A percentile compares a stretch with the other conserved stretches of the same genome.
Evolutionary conservation across 2,797 vertebrate species (phyloP).

Genomic region (Coregonus ussuriensis): DNA sequence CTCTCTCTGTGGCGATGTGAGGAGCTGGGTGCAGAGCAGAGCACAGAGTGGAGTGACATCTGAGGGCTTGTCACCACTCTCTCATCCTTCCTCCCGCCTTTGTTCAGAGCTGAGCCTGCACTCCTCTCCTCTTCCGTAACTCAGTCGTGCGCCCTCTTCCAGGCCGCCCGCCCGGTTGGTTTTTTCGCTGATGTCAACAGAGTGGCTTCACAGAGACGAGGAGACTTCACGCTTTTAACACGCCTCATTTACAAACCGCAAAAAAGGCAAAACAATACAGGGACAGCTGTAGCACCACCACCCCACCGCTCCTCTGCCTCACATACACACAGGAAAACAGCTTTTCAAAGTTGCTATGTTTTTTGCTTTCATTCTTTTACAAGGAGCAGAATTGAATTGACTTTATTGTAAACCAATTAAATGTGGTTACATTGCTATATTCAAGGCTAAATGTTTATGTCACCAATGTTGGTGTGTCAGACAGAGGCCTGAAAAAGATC

Average conservation of each 20-base stretch:
- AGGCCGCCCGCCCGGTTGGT: conserved; percentile 28
- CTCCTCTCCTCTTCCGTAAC: conserved; percentile 46
- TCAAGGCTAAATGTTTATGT: conserved; percentile 46
- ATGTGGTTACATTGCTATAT: conserved; percentile 52
- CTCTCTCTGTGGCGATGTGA: conserved; percentile 28
- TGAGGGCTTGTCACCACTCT: conserved; percentile 58
- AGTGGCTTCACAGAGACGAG: conserved; percentile 73
- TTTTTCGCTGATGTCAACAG: conserved; percentile 81
- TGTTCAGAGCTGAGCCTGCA: conserved; percentile 77
- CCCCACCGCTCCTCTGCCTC: conserved; percentile 37
- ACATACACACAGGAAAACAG: conserved; percentile 48
- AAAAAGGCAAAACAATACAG: conserved; percentile 69
- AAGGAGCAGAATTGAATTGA: conserved; percentile 36
- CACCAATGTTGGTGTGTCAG: conserved; percentile 8
- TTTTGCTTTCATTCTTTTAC: conserved; percentile 47
- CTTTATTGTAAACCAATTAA: conserved; percentile 68
- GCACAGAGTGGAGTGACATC: conserved; percentile 69
- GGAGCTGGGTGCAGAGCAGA: conserved; percentile 50
- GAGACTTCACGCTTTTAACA: conserved; percentile 53
- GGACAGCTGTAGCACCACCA: conserved; percentile 54
- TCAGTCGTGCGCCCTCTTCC: conserved; percentile 18
- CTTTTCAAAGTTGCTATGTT: conserved; percentile 65
- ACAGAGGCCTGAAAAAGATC: not conserved
- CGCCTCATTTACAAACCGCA: conserved; percentile 78
- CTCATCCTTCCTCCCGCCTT: conserved; percentile 66